These are phyloP conservation scores for Rhinella marina DNA, from an alignment of 2,797 vertebrate species.

Conservation along the genomic window DNA sequence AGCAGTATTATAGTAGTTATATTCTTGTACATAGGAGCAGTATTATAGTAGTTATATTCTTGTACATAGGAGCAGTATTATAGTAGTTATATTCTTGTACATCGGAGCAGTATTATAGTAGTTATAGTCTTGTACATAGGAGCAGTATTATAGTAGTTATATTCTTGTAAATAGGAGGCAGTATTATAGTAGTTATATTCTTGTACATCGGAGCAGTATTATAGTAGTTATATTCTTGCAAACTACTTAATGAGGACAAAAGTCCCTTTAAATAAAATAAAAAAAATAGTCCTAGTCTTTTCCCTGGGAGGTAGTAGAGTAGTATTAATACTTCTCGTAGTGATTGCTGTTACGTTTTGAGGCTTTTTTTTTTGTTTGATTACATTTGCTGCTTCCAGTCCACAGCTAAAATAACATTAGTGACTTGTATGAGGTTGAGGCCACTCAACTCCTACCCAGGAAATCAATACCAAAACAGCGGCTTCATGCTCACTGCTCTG, in stretches of 20 bases:
- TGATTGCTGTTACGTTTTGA: constrained; percentile 26
- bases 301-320: not conserved
- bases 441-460: not conserved
- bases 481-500: constrained; percentile 8
- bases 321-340: not conserved
- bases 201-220: not conserved
- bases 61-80: too few relatives aligned
- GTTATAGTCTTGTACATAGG: not conserved
- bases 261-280: too few relatives aligned
- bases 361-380: constrained; percentile 28
- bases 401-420: constrained; percentile 39
- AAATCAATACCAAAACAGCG: constrained; percentile 1
- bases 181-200: not conserved
- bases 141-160: not conserved
- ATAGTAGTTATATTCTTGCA: not conserved
- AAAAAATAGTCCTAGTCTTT: too few relatives aligned
- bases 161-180: not conserved
- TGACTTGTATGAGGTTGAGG: not conserved
- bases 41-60: too few relatives aligned
- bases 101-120: not conserved
- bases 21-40: not conserved
- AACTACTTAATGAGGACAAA: too few relatives aligned
- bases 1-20: not conserved
- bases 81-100: not conserved
- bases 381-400: constrained; percentile 23